Conservation (phyloP, 53 echinoderm and acorn worm genomes). For the Mesocentrotus franciscanus region DNA sequence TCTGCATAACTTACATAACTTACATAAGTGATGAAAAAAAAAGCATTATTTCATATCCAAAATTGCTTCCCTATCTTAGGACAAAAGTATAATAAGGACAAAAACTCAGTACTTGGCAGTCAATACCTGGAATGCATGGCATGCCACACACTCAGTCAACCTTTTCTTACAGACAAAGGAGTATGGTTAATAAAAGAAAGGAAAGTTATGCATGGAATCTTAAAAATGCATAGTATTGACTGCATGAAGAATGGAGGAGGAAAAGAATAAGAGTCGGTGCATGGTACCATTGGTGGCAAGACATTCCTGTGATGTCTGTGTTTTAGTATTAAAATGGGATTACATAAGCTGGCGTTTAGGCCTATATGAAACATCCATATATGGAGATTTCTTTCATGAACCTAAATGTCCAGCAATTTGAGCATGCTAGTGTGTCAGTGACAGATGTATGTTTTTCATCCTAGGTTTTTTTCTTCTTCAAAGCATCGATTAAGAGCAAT, state of each 20-base stretch:
- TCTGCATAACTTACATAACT: neutral
- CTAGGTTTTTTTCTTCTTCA: no score
- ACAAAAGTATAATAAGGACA: neutral
- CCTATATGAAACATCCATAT: neutral
- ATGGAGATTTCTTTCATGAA: neutral
- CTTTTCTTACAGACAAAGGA: conserved; percentile 27
- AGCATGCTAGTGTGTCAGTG: neutral
- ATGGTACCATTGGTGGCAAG: neutral
- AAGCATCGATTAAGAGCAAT: no score
- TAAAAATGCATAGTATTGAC: neutral
- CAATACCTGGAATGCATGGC: neutral
- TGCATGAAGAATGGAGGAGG: neutral
- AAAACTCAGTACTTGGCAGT: neutral
- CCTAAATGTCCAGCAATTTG: neutral
- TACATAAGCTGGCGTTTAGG: no score
- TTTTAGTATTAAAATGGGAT: neutral
- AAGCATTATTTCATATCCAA: neutral
- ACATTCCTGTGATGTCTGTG: neutral
- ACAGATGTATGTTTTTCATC: no score
- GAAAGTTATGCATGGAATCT: conserved; percentile 41
- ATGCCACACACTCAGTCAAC: neutral
- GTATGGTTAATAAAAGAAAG: conserved; percentile 6
- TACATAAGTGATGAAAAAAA: neutral
- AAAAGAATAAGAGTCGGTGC: neutral
- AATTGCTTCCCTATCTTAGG: neutral